These are phyloP conservation scores for Musca vetustissima DNA, from an alignment of 1,140 invertebrate species.

Conservation along the genomic window DNA sequence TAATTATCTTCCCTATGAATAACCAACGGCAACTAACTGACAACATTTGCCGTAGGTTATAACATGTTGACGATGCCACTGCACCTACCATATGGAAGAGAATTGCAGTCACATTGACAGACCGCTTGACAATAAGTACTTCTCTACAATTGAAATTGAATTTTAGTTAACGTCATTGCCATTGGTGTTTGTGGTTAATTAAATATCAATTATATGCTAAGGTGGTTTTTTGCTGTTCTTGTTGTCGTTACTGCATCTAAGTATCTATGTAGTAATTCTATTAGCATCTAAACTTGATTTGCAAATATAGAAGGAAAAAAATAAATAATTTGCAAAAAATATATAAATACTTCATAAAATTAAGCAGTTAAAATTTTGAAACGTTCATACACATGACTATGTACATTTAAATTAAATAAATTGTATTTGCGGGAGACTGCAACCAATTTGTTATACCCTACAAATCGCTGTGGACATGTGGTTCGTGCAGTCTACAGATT, in stretches of 20 bases:
- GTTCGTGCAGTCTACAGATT: no score
- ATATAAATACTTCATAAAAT: no score
- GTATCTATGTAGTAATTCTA: constrained; percentile 6
- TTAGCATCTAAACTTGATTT: constrained; percentile 4
- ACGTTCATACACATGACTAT: no score
- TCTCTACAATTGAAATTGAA: not conserved
- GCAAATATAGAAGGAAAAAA: not conserved
- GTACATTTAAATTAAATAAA: no score
- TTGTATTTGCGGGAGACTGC: no score
- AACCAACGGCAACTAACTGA: not conserved
- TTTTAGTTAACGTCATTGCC: not conserved
- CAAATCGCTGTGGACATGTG: no score
- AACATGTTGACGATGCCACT: no score
- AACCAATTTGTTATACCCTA: no score
- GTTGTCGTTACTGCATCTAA: not conserved
- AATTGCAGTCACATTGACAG: not conserved
- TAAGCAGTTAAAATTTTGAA: no score
- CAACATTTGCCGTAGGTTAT: no score
- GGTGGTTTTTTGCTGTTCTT: not conserved
- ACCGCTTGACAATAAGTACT: not conserved
- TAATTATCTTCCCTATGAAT: no score
- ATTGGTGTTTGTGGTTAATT: constrained; percentile 9
- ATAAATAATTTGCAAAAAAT: no score
- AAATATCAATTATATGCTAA: constrained; percentile 16
- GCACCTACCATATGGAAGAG: not conserved